phyloP scores from a whole-genome alignment of 2,797 vertebrate species.

The Sciurus carolinensis region DNA sequence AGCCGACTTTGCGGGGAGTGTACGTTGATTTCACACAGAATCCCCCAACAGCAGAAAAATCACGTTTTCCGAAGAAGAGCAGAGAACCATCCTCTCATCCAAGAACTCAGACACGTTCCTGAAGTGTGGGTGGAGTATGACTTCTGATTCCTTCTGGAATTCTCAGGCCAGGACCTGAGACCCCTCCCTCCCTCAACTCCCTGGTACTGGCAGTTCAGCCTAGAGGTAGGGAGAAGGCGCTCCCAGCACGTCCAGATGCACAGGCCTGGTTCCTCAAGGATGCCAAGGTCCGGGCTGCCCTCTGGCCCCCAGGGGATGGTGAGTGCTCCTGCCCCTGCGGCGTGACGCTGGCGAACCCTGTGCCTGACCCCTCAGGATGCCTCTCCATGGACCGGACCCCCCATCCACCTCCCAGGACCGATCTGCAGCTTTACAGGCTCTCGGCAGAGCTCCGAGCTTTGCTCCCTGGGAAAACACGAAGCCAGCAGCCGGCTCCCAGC shows the following conservation, averaged over 20 bases:
- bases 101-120: neutral
- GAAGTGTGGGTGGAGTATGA: constrained; percentile 18
- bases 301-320: neutral
- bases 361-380: fast-evolving
- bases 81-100: constrained; percentile 63
- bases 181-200: neutral
- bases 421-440: neutral
- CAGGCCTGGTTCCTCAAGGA: fast-evolving
- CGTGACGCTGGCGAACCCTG: neutral
- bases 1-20: constrained; percentile 50
- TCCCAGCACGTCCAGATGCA: fast-evolving
- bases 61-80: neutral
- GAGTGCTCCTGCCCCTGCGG: fast-evolving
- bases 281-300: neutral
- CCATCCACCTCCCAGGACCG: fast-evolving
- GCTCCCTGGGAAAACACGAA: neutral
- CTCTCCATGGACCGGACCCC: no score
- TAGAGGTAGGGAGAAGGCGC: fast-evolving
- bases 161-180: neutral
- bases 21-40: constrained; percentile 72
- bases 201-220: neutral
- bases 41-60: constrained; percentile 47
- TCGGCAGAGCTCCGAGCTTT: neutral
- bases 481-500: neutral
- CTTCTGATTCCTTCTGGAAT: constrained; percentile 34